Conservation (phyloP, 2,113 vertebrate species). For the Crotalus tigris region DNA sequence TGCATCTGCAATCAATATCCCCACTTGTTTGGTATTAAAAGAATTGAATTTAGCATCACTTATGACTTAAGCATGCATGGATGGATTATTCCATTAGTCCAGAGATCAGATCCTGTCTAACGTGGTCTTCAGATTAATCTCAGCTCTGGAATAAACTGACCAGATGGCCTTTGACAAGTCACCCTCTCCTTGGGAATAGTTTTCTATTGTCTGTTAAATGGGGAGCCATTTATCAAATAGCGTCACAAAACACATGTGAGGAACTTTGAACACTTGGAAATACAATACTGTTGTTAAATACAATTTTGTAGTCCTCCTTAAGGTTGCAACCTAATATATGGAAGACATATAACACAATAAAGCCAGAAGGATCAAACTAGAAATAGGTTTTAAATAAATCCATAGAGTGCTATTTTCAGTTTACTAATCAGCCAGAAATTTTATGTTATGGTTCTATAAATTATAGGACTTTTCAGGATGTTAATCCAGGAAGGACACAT, state of each 20-base stretch:
- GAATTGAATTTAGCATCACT: background rate
- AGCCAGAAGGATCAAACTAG: background rate
- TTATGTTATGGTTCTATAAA: background rate
- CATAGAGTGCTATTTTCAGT: conserved; percentile 3
- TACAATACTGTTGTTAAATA: background rate
- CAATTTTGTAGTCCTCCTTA: background rate
- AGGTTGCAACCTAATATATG: background rate
- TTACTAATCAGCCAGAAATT: background rate
- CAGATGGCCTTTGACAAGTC: background rate
- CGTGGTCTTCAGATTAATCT: background rate
- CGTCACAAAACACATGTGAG: background rate
- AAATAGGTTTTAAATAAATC: background rate
- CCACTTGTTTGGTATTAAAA: background rate
- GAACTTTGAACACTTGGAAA: background rate
- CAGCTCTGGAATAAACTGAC: background rate
- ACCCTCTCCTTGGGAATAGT: background rate
- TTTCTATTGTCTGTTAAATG: background rate
- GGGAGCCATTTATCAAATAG: background rate
- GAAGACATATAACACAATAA: background rate
- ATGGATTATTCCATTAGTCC: background rate
- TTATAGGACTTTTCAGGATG: background rate
- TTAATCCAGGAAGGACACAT: background rate
- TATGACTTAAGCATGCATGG: background rate
- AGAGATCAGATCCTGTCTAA: background rate
- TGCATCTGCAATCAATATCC: background rate